Conservation (phyloP, 2,888 invertebrate genomes). For the Ephialtes manifestator region DNA sequence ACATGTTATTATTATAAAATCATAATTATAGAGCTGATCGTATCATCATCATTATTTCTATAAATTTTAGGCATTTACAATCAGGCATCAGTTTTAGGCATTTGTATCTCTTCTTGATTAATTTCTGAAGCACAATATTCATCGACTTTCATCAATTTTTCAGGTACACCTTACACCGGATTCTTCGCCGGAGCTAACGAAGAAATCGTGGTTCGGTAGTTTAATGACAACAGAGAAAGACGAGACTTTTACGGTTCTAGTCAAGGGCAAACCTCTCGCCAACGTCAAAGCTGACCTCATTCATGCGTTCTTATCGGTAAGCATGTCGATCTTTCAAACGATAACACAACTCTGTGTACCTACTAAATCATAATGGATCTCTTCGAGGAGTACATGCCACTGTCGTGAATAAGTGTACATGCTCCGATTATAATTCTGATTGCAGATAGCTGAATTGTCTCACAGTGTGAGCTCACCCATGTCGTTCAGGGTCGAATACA, state of each 20-base stretch:
- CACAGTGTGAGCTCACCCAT: constrained; percentile 99
- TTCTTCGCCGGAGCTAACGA: constrained; percentile 98
- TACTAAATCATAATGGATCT: constrained; percentile 26
- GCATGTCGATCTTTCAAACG: constrained; percentile 77
- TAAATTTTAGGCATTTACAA: too few species aligned
- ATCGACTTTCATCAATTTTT: constrained; percentile 3
- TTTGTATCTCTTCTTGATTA: too few species aligned
- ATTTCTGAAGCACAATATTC: not conserved
- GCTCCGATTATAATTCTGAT: constrained; percentile 68
- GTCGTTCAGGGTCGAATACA: constrained; percentile 99
- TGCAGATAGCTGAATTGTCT: constrained; percentile 97
- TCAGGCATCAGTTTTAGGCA: too few species aligned
- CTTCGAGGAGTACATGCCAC: not conserved
- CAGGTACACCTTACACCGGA: constrained; percentile 97
- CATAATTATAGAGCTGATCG: too few species aligned
- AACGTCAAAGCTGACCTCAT: constrained; percentile 99
- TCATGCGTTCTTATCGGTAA: constrained; percentile 98
- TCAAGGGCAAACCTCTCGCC: constrained; percentile 98
- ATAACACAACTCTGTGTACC: not conserved
- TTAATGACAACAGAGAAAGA: constrained; percentile 99
- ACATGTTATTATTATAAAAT: too few species aligned
- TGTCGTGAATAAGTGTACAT: constrained; percentile 27
- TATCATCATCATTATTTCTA: too few species aligned
- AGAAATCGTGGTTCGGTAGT: constrained; percentile 99
- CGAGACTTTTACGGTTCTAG: constrained; percentile 98